A percentile compares a stretch with the other conserved stretches of the same genome.
Evolutionary conservation across 2,797 vertebrate species (phyloP).

Genomic region (Cottoperca gobio): DNA sequence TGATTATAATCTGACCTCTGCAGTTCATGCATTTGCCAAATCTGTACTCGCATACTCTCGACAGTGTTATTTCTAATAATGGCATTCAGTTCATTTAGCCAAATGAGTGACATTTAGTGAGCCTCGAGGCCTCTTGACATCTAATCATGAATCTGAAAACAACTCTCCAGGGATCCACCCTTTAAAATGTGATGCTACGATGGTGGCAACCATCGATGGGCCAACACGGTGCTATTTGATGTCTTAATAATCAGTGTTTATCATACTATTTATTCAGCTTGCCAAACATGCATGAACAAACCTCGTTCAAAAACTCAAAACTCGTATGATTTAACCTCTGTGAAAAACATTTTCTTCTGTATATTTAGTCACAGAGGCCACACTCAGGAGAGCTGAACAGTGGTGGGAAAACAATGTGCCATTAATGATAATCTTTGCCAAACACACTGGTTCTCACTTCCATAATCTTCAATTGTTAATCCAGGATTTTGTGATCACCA

Average conservation of each 20-base stretch:
- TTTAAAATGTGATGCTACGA: conserved; percentile 63
- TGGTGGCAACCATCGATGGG: conserved; percentile 45
- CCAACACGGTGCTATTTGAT: conserved; percentile 77
- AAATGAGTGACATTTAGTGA: conserved; percentile 47
- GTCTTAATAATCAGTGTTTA: conserved; percentile 68
- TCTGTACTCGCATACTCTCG: conserved; percentile 26
- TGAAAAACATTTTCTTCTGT: conserved; percentile 22
- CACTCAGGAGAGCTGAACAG: conserved; percentile 40
- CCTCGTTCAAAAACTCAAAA: no score
- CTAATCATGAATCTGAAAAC: conserved; percentile 45
- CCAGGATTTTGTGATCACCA: conserved; percentile 12
- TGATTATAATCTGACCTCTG: conserved; percentile 43
- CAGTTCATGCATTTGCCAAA: conserved; percentile 71
- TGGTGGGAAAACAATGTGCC: not conserved
- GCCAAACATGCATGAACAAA: conserved; percentile 77
- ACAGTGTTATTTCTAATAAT: conserved; percentile 39
- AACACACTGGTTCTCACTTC: conserved; percentile 2
- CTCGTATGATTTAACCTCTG: conserved; percentile 29
- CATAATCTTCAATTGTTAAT: conserved; percentile 3
- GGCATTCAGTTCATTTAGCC: conserved; percentile 46
- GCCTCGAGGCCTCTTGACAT: conserved; percentile 39
- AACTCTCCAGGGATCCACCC: conserved; percentile 58
- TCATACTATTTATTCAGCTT: conserved; percentile 72
- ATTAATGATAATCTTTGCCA: conserved; percentile 7
- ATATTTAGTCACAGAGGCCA: conserved; percentile 18